Evolutionary conservation across 2,888 invertebrate species (phyloP).

Genomic region (Abrostola triplasia): DNA sequence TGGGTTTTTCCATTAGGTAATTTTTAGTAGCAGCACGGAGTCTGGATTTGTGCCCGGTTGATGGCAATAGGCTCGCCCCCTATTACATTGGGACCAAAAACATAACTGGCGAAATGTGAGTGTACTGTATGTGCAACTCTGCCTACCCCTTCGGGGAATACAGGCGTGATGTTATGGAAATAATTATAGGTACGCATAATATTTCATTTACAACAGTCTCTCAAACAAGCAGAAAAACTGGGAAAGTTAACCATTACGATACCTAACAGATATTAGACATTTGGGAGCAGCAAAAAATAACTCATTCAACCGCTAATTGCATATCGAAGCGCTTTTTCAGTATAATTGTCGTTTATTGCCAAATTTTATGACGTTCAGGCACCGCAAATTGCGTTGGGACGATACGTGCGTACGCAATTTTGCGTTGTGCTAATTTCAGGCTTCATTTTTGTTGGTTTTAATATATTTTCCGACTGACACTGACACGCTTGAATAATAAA

Average conservation of each 20-base stretch:
- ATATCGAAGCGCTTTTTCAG: slow-evolving; percentile 22
- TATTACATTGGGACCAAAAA: too few species aligned
- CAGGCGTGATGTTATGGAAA: too few species aligned
- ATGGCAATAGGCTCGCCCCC: too few species aligned
- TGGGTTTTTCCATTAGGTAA: too few species aligned
- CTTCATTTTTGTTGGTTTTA: neutral
- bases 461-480: neutral
- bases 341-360: slow-evolving; percentile 16
- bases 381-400: slow-evolving; percentile 10
- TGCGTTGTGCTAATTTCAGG: slow-evolving; percentile 4
- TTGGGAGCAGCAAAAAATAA: slow-evolving; percentile 2
- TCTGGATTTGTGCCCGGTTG: too few species aligned
- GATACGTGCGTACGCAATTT: slow-evolving; percentile 11
- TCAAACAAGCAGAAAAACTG: neutral
- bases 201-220: neutral
- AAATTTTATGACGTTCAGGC: slow-evolving; percentile 24
- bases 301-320: slow-evolving; percentile 12
- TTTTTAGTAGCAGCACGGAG: too few species aligned
- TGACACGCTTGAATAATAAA: neutral
- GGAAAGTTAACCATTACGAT: neutral
- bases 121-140: too few species aligned
- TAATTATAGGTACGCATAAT: too few species aligned
- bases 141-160: too few species aligned
- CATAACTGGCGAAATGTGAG: too few species aligned
- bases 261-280: neutral